These are phyloP conservation scores for Heliothis peltigera DNA, from an alignment of 2,888 invertebrate species.

Conservation along the genomic window DNA sequence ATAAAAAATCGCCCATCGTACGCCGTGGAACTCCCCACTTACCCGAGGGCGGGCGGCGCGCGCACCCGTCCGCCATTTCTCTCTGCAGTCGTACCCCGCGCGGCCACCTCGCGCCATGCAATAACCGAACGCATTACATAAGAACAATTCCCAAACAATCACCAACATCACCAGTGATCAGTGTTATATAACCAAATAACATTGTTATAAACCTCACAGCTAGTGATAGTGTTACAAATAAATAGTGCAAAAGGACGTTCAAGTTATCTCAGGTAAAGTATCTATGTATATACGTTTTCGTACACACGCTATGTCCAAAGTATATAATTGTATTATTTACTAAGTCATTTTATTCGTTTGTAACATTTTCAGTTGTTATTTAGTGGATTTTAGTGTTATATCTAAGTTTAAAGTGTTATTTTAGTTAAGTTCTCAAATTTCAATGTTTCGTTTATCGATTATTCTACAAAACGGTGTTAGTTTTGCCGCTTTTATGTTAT, in stretches of 20 bases:
- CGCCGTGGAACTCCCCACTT: slow-evolving; percentile 64
- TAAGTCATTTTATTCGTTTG: slow-evolving; percentile 6
- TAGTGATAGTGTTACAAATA: slow-evolving; percentile 41
- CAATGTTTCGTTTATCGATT: slow-evolving; percentile 60
- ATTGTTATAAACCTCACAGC: slow-evolving; percentile 12
- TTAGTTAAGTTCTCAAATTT: slow-evolving; percentile 28
- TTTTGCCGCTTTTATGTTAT: slow-evolving; percentile 46
- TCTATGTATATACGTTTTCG: slow-evolving; percentile 26
- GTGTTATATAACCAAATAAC: slow-evolving; percentile 57
- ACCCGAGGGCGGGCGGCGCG: slow-evolving; percentile 86
- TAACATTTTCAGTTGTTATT: slow-evolving; percentile 11
- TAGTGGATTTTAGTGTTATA: slow-evolving; percentile 8
- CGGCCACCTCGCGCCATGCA: slow-evolving; percentile 83
- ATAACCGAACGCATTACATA: slow-evolving; percentile 77
- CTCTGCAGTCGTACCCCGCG: slow-evolving; percentile 84
- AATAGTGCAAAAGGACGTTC: slow-evolving; percentile 41
- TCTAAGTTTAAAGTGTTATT: slow-evolving; percentile 18
- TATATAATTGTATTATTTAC: slow-evolving; percentile 34
- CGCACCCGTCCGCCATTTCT: slow-evolving; percentile 85
- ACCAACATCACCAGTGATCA: slow-evolving; percentile 55
- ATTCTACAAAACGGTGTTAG: slow-evolving; percentile 47
- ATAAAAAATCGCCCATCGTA: not conserved
- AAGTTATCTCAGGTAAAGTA: slow-evolving; percentile 48
- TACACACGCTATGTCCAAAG: slow-evolving; percentile 49
- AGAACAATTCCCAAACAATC: slow-evolving; percentile 63